Conservation (phyloP, 2,797 vertebrate species). For the Sciurus carolinensis region DNA sequence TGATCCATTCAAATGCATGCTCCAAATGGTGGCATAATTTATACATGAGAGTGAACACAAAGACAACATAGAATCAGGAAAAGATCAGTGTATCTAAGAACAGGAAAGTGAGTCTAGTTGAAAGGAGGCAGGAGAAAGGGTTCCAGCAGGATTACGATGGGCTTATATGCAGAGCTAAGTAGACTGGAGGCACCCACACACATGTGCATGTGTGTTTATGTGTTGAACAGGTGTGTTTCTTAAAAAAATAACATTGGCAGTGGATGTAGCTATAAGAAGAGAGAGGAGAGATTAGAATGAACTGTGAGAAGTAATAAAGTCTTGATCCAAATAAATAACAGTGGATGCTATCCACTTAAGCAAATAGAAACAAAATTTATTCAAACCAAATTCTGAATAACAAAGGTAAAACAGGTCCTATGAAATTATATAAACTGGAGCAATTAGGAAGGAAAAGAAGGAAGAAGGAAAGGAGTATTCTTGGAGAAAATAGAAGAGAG, state of each 20-base stretch:
- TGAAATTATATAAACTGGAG: conserved; percentile 17
- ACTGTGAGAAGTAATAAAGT: background rate
- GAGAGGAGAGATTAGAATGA: background rate
- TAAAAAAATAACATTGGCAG: background rate
- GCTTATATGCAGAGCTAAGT: background rate
- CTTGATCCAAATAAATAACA: conserved; percentile 22
- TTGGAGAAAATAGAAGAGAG: background rate
- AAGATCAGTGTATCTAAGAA: background rate
- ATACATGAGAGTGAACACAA: background rate
- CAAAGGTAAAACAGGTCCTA: background rate
- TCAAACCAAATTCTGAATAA: background rate
- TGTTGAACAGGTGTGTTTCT: background rate
- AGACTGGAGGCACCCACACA: background rate
- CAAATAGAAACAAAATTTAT: conserved; percentile 24
- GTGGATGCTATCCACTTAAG: background rate
- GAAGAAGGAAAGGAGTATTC: background rate
- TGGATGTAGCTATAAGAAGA: background rate
- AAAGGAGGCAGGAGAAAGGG: background rate
- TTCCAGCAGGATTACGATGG: background rate
- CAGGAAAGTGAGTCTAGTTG: background rate
- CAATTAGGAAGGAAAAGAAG: background rate
- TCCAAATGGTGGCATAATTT: background rate
- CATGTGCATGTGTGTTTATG: background rate
- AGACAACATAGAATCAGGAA: background rate
- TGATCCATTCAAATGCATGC: background rate